A percentile compares a stretch with the other conserved stretches of the same genome.
These are phyloP conservation scores for Scelioninae gen. 2 DNA, from an alignment of 2,888 invertebrate genomes.

Conservation along the genomic window DNA sequence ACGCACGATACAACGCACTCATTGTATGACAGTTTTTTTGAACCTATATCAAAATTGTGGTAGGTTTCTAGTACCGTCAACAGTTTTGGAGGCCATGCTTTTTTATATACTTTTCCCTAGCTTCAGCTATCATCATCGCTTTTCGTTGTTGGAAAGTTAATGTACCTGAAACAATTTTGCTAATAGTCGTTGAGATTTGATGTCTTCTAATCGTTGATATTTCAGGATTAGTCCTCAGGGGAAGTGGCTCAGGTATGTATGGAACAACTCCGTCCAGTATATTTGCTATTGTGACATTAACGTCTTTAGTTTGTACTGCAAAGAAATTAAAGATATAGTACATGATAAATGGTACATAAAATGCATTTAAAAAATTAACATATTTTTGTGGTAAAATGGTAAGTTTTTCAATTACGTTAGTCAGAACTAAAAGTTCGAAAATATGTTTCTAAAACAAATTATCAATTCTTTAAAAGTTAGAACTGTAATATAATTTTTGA, in stretches of 20 bases:
- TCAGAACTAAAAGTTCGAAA: no score
- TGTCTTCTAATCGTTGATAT: slow-evolving; percentile 63
- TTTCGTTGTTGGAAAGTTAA: slow-evolving; percentile 88
- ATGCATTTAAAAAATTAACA: no score
- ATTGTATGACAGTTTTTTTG: slow-evolving; percentile 64
- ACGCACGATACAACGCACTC: slow-evolving; percentile 66
- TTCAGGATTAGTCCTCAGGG: slow-evolving; percentile 61
- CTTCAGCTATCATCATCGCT: slow-evolving; percentile 85
- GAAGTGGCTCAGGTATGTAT: slow-evolving; percentile 77
- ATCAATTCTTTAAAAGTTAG: no score
- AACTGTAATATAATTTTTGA: no score
- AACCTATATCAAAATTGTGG: slow-evolving; percentile 61
- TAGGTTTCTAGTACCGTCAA: slow-evolving; percentile 67
- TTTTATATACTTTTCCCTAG: slow-evolving; percentile 85
- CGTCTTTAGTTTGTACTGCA: slow-evolving; percentile 83
- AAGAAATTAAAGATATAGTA: no score
- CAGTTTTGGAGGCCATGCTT: slow-evolving; percentile 81
- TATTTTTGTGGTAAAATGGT: no score
- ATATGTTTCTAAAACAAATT: no score
- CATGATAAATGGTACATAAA: no score
- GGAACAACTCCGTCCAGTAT: slow-evolving; percentile 85
- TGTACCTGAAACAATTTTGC: slow-evolving; percentile 79
- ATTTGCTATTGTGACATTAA: slow-evolving; percentile 88
- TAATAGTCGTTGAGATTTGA: slow-evolving; percentile 59
- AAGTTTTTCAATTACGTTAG: no score